phyloP scores from a whole-genome alignment of 2,113 vertebrate genomes.

The Epinephelus cyanopodus region DNA sequence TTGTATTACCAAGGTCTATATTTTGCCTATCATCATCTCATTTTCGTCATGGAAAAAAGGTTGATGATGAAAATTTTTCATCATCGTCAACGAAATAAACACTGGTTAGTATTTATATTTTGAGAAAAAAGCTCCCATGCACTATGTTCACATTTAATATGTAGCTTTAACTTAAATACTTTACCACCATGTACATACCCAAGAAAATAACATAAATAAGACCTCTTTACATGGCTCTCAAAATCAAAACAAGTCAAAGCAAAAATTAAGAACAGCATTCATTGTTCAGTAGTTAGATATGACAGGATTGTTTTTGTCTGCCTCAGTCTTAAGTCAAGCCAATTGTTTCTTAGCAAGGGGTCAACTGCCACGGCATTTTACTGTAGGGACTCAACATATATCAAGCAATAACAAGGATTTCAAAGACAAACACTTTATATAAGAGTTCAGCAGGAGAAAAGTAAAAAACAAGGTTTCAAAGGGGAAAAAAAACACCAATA shows the following conservation, averaged over 20 bases:
- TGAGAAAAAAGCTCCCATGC: no score
- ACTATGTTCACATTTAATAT: background rate
- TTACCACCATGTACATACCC: no score
- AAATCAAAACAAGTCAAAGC: background rate
- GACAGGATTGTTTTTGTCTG: background rate
- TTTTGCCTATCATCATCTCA: no score
- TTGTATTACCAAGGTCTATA: no score
- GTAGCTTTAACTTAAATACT: background rate
- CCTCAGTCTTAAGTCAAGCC: no score
- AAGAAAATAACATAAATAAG: no score
- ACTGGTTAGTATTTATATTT: no score
- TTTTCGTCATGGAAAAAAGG: no score
- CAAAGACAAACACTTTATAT: background rate
- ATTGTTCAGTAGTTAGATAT: background rate
- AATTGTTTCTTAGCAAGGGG: background rate
- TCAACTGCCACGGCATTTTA: background rate
- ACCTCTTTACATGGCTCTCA: background rate
- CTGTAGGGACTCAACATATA: background rate
- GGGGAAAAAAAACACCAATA: background rate
- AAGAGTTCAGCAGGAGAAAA: background rate
- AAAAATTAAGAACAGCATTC: no score
- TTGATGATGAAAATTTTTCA: no score
- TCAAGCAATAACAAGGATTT: background rate
- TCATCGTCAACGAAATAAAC: no score
- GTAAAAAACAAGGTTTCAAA: slow-evolving; percentile 13